Conservation (phyloP, 2,113 vertebrate genomes). For the Urocitellus parryii region DNA sequence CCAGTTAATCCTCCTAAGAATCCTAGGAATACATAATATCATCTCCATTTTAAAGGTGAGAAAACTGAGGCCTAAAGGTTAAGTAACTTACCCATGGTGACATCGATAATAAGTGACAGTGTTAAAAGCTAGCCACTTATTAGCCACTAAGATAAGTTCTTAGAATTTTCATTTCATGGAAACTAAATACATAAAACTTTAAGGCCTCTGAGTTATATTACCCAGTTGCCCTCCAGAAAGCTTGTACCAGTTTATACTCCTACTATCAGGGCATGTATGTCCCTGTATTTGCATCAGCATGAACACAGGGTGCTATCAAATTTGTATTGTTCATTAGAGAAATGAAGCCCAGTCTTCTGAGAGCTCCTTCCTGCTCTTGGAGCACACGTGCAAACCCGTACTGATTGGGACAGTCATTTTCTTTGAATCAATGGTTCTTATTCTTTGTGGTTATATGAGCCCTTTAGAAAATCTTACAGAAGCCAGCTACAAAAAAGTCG, state of each 20-base stretch:
- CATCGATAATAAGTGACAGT: background rate
- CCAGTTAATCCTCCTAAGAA: background rate
- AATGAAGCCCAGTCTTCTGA: constrained; percentile 7
- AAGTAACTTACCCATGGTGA: background rate
- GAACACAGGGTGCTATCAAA: background rate
- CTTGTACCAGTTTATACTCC: background rate
- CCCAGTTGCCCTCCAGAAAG: background rate
- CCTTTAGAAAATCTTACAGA: constrained; percentile 11
- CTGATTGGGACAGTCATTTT: constrained; percentile 17
- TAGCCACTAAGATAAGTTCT: background rate
- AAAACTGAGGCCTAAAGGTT: background rate
- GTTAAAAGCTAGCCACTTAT: background rate
- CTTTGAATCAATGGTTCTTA: constrained; percentile 46
- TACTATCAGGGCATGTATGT: background rate
- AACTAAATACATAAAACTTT: background rate
- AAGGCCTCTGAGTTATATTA: background rate
- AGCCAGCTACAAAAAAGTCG: background rate
- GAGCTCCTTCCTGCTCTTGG: background rate
- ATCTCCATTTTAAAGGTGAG: background rate
- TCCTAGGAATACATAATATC: background rate
- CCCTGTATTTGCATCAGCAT: background rate
- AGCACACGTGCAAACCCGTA: background rate
- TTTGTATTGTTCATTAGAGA: background rate
- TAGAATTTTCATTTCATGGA: constrained; percentile 1
- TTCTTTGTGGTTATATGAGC: background rate